These are phyloP conservation scores for Karalla daura DNA, from an alignment of 2,797 vertebrate species.

Conservation along the genomic window DNA sequence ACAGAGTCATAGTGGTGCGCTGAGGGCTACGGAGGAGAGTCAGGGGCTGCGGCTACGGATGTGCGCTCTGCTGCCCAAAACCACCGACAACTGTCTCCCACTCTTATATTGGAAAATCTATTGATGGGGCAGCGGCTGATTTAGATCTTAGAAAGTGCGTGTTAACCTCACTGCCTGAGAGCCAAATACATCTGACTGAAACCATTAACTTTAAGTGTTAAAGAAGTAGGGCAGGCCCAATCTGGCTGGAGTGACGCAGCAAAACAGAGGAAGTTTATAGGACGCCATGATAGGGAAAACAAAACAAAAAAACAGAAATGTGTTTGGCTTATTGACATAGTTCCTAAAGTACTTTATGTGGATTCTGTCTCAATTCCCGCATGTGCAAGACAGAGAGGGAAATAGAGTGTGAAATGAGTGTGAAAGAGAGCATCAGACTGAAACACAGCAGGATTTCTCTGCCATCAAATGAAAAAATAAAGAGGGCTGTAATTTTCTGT, in stretches of 20 bases:
- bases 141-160: constrained; percentile 19
- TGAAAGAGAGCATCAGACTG: constrained; percentile 22
- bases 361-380: constrained; percentile 31
- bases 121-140: constrained; percentile 42
- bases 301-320: constrained; percentile 2
- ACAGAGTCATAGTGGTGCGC: constrained; percentile 60
- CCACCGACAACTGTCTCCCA: constrained; percentile 20
- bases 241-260: too few species aligned
- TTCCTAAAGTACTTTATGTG: constrained; percentile 19
- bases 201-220: too few species aligned
- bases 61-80: constrained; percentile 49
- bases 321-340: constrained; percentile 10
- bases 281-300: too few species aligned
- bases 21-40: constrained; percentile 56
- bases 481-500: constrained; percentile 63
- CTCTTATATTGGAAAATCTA: constrained; percentile 38
- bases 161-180: not conserved
- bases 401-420: constrained; percentile 35
- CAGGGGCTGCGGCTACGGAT: constrained; percentile 43
- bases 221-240: too few species aligned
- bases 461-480: constrained; percentile 67
- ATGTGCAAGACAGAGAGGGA: constrained; percentile 16
- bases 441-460: constrained; percentile 48
- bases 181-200: not conserved
- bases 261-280: too few species aligned